Evolutionary conservation across 30 jellyfish, hydroid and myxozoan species (phyloP), one percentile per base, ranked within the genome.

Genomic region (Phacellophora camtschatica): DNA sequence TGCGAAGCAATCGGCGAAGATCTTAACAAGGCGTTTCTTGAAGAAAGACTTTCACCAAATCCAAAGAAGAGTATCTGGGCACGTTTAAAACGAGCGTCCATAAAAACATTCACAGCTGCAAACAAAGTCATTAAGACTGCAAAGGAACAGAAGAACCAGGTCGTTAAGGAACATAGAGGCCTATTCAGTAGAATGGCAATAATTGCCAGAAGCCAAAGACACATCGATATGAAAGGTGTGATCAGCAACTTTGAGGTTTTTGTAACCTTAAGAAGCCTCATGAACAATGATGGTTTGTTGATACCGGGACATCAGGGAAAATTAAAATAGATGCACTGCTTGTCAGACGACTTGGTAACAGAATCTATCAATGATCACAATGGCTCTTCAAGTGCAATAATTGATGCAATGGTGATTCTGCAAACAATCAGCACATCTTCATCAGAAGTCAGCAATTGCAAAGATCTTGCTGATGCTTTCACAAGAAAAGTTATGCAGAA

Each of bases 101-200:
- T 15, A 53, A 0, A 53, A 53, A 53, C 2, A 0, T 53, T 23
- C 1, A 1, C 67, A 53, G 67, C 2, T 53, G 2, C 67, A 53
- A 53, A 53, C 67, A 53, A 53, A 53, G 67, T 53, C 1, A 15
- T 53, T 28, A 53, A 0, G 67, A 53, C 31, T 1, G 31, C 67
- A 53, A 53, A 53, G 67, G 67, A 53, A 20, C 67, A 53, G 31
- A 53, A 53, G 67, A 53, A 53, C 31, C 67, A 53, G 67, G 31
- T 53, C 2, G 67, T 53, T 53, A 53, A 53, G 2, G 1, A 53
- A 1, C 67, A 1, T 1, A 53, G 31, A 53, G 67, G 31, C 1
- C 67, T 53, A 23, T 53, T 53, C 31, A 20, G 67, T 23, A 53
- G 67, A 53, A 53, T 53, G 67, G 67, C 67, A 53, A 53, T 53